phyloP scores from a whole-genome alignment of 2,888 invertebrate genomes.

The Cyaniris semiargus region DNA sequence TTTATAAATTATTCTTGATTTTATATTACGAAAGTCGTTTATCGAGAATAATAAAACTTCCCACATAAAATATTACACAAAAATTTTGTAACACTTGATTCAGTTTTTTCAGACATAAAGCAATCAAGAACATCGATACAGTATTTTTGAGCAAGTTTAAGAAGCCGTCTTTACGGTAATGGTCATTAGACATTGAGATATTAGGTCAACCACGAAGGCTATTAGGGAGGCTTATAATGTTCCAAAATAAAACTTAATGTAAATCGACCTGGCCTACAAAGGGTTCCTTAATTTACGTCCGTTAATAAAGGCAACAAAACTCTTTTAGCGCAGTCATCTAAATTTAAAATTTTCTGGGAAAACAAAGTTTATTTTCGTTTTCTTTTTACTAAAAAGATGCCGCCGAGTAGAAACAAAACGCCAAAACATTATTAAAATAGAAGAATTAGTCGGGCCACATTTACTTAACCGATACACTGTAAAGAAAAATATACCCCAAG shows the following conservation, averaged over 20 bases:
- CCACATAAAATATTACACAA: not conserved
- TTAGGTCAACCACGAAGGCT: not conserved
- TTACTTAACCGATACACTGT: not conserved
- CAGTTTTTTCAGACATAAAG: too few species aligned
- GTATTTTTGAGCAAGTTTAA: not conserved
- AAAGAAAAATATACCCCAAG: not conserved
- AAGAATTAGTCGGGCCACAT: not conserved
- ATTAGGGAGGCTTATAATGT: not conserved
- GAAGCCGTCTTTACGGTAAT: not conserved
- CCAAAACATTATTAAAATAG: not conserved
- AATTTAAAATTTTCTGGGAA: slow-evolving; percentile 9
- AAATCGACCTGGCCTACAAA: slow-evolving; percentile 1
- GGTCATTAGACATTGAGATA: not conserved
- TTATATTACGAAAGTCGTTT: not conserved
- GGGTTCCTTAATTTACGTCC: slow-evolving; percentile 10
- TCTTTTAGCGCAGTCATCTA: slow-evolving; percentile 7
- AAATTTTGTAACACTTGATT: not conserved
- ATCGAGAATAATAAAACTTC: not conserved
- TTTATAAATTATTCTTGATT: not conserved
- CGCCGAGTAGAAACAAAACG: not conserved
- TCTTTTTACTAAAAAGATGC: slow-evolving; percentile 3
- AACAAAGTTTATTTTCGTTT: slow-evolving; percentile 16
- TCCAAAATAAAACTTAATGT: slow-evolving; percentile 19
- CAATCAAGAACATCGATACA: not conserved
- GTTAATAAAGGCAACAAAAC: slow-evolving; percentile 21